A percentile compares a stretch with the other conserved stretches of the same genome.
phyloP scores from a whole-genome alignment of 2,888 invertebrate genomes.

The Pecten maximus region DNA sequence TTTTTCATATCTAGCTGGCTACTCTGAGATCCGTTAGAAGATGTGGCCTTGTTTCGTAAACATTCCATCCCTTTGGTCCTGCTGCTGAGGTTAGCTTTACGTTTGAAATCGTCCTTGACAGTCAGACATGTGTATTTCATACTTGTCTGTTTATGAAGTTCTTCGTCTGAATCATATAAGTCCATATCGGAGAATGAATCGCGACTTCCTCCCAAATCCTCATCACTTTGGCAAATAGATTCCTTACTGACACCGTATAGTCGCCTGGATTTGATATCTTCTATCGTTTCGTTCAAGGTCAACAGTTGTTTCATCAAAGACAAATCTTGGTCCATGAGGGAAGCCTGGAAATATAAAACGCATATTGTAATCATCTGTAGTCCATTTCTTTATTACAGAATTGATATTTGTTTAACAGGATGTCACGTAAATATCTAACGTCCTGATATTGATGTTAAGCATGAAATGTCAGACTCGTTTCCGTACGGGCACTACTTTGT shows the following conservation, averaged over 20 bases:
- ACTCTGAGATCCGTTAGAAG: neutral
- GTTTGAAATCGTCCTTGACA: neutral
- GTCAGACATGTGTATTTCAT: conserved; percentile 6
- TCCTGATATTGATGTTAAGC: too few species aligned
- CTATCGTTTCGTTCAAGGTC: conserved; percentile 79
- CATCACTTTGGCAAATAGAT: conserved; percentile 68
- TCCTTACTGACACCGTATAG: conserved; percentile 66
- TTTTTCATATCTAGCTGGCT: conserved; percentile 48
- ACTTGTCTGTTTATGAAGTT: conserved; percentile 35
- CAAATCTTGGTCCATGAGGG: conserved; percentile 79
- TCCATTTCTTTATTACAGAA: neutral
- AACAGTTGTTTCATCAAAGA: conserved; percentile 79
- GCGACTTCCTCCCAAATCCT: conserved; percentile 66
- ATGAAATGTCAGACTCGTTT: neutral
- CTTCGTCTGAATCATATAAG: conserved; percentile 70
- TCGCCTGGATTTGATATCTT: conserved; percentile 75
- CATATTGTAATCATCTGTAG: neutral
- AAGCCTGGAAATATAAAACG: conserved; percentile 70
- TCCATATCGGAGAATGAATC: conserved; percentile 74
- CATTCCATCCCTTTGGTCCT: neutral
- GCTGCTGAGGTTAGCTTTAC: neutral
- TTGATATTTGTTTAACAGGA: neutral
- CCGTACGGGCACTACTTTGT: neutral
- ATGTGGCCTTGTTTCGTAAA: neutral
- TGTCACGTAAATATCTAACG: too few species aligned